A percentile compares a stretch with the other conserved stretches of the same genome.
phyloP scores from a whole-genome alignment of 2,888 invertebrate species.

The Catocala sponsa region DNA sequence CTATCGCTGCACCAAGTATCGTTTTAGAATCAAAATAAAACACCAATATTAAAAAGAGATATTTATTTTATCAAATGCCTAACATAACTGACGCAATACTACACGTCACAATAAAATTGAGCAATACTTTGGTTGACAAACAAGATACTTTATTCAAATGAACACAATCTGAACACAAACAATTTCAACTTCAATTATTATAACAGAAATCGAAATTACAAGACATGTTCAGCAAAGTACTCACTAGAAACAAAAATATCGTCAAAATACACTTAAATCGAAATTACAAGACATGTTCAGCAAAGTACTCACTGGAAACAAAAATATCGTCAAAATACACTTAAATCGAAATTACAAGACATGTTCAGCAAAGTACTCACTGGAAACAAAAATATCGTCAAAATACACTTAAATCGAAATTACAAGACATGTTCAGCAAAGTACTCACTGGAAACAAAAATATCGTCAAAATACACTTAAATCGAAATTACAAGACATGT shows the following conservation, averaged over 20 bases:
- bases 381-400: slow-evolving; percentile 33
- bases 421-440: slow-evolving; percentile 22
- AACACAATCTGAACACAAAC: slow-evolving; percentile 40
- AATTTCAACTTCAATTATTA: slow-evolving; percentile 21
- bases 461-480: slow-evolving; percentile 45
- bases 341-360: slow-evolving; percentile 37
- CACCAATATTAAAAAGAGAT: slow-evolving; percentile 33
- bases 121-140: slow-evolving; percentile 77
- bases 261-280: slow-evolving; percentile 49
- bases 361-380: slow-evolving; percentile 25
- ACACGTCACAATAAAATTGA: slow-evolving; percentile 62
- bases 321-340: slow-evolving; percentile 43
- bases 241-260: slow-evolving; percentile 32
- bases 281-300: slow-evolving; percentile 23
- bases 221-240: slow-evolving; percentile 24
- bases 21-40: slow-evolving; percentile 23
- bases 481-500: slow-evolving; percentile 31
- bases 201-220: slow-evolving; percentile 17
- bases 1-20: background rate
- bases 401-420: slow-evolving; percentile 52
- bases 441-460: slow-evolving; percentile 30
- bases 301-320: slow-evolving; percentile 27
- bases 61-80: slow-evolving; percentile 67
- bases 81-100: slow-evolving; percentile 58
- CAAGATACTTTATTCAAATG: slow-evolving; percentile 49